These are phyloP conservation scores for Indicator indicator DNA, from an alignment of 2,113 vertebrate genomes.

Conservation along the genomic window DNA sequence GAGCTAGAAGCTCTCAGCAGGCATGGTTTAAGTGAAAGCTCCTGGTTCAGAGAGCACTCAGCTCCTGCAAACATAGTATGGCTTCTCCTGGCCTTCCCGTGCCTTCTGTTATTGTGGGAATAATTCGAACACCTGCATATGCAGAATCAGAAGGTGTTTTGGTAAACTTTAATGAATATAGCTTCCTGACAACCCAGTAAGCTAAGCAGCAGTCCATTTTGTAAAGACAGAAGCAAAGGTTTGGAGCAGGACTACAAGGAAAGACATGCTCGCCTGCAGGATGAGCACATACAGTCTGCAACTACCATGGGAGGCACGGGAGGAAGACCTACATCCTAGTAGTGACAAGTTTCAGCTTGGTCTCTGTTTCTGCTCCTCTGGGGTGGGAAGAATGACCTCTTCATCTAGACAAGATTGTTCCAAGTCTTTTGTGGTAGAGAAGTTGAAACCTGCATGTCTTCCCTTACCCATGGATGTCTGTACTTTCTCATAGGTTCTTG, in stretches of 20 bases:
- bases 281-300: background rate
- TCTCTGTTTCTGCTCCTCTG: background rate
- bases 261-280: background rate
- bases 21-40: background rate
- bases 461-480: background rate
- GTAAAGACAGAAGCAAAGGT: background rate
- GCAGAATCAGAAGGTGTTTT: background rate
- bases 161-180: background rate
- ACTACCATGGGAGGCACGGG: background rate
- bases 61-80: fast-evolving
- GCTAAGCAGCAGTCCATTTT: background rate
- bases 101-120: background rate
- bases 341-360: background rate
- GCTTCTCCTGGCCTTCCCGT: background rate
- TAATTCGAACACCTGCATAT: background rate
- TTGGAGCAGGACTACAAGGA: background rate
- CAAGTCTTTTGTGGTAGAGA: background rate
- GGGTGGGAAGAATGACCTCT: background rate
- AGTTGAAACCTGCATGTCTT: background rate
- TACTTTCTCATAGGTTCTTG: background rate
- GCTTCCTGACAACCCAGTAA: background rate
- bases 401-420: background rate
- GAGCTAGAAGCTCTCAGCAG: background rate
- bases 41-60: background rate
- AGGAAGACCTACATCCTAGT: background rate